Base-by-base conservation (phyloP, 2,797 vertebrate species). In the Danio tinwini region DNA sequence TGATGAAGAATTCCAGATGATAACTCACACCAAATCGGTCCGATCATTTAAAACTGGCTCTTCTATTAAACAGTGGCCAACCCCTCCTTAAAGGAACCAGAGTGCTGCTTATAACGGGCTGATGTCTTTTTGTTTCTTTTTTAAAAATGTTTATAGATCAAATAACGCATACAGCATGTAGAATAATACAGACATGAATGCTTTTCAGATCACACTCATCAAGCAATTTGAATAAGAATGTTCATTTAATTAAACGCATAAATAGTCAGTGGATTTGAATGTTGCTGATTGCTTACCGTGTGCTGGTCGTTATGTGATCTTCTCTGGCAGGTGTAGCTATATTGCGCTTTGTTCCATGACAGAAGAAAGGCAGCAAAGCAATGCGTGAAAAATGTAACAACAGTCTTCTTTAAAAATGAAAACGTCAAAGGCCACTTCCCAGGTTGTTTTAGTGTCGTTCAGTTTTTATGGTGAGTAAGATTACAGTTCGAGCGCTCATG, bases 1-100 rank as follows among this genome's bases (percentile, higher is more conserved):
- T 92, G 83, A 92, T 87, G 90, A 87, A 89, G 87, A 89, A 87
- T 89, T 90, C 89, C 90, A 88, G 84, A 91, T 81, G 55, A 78
- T 68, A 72, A 74, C 53, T 19, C 39, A 13, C 55, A 76, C 40
- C 63, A 80, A 72, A 82, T 69, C 47, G 63, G n/a, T 59, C 79
- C 40, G 29, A 74, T 39, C 74, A 79, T 84, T 84, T 74, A 77
- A 84, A 81, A 77, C 81, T 70, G 81, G 73, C 76, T 84, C 78
- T 84, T 81, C 71, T 73, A 45, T 65, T 76, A 82, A 85, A 81
- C 81, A 81, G 67, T 76, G 45, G 64, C 70, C 61, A 85, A 49
- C 52, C 74, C 71, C 76, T 45, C 78, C 82, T 80, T 78, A 75
- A 84, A 82, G 73, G 65, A 71, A 69, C 58, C 78, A 73, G 75